phyloP scores from a whole-genome alignment of 2,888 invertebrate species.

The Dynastes hyllus region DNA sequence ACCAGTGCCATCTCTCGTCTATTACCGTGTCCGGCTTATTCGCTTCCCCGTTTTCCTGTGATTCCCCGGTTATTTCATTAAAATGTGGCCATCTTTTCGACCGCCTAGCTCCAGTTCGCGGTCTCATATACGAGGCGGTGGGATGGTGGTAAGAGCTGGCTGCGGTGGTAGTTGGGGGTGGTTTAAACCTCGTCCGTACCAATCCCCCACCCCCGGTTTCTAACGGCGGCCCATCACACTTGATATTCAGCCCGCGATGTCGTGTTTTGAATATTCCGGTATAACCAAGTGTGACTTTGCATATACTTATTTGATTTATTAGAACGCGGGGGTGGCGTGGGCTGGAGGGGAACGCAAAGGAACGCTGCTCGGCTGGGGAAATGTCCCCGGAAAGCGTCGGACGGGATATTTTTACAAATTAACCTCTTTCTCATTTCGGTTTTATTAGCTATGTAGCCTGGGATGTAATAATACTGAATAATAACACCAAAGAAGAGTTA shows the following conservation, averaged over 20 bases:
- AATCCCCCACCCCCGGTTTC: not conserved
- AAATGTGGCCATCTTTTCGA: constrained; percentile 69
- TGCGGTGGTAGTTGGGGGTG: not conserved
- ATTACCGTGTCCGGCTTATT: constrained; percentile 61
- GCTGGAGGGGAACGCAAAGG: not conserved
- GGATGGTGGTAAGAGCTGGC: not conserved
- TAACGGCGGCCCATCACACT: constrained; percentile 59
- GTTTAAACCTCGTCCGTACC: constrained; percentile 8
- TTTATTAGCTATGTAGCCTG: constrained; percentile 29
- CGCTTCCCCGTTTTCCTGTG: constrained; percentile 56
- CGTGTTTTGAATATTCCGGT: constrained; percentile 67
- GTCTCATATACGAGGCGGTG: constrained; percentile 11
- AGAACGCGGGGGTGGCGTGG: constrained; percentile 54
- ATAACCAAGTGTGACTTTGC: constrained; percentile 67
- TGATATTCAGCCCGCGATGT: constrained; percentile 69
- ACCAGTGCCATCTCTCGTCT: constrained; percentile 26
- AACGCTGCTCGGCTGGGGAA: not conserved
- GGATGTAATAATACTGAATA: constrained; percentile 24
- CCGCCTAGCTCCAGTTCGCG: constrained; percentile 27
- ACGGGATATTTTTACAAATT: constrained; percentile 45
- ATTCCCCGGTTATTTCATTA: constrained; percentile 67
- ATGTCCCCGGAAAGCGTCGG: constrained; percentile 24
- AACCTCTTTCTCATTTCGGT: constrained; percentile 36
- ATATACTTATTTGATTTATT: constrained; percentile 70
- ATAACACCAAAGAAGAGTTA: constrained; percentile 15